These are phyloP conservation scores for Sterrhoptilus dennistouni DNA, from an alignment of 2,113 vertebrate species.

Conservation along the genomic window DNA sequence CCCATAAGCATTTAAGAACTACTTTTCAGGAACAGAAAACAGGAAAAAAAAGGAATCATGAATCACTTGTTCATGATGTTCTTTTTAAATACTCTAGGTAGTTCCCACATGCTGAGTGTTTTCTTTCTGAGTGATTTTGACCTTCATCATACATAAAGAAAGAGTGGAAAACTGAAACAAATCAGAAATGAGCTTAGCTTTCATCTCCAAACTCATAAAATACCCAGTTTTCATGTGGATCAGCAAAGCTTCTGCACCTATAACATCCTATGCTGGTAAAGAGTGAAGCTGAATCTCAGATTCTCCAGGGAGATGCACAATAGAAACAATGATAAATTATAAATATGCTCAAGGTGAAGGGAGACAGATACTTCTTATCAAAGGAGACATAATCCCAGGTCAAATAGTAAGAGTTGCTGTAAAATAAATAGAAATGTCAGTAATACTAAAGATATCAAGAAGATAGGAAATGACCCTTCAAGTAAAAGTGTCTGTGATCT, in stretches of 20 bases:
- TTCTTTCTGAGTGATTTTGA: background rate
- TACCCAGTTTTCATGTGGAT: background rate
- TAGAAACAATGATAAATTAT: background rate
- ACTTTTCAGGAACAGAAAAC: background rate
- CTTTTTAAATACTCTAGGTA: background rate
- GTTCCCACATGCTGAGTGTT: background rate
- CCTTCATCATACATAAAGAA: background rate
- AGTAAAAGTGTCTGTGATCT: background rate
- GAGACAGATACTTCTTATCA: background rate
- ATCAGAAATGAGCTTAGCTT: background rate
- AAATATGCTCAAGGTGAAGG: background rate
- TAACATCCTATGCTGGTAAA: background rate
- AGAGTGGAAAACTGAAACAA: background rate
- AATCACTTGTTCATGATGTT: background rate
- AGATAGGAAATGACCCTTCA: background rate
- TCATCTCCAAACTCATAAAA: background rate
- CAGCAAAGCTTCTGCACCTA: background rate
- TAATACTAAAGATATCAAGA: background rate
- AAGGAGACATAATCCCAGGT: background rate
- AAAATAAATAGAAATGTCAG: background rate
- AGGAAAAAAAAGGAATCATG: background rate
- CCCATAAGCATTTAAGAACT: background rate
- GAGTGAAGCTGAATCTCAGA: background rate
- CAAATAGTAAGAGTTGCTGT: background rate
- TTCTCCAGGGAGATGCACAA: background rate